Evolutionary conservation across 2,113 vertebrate species (phyloP).

Genomic region (Colinus virginianus): DNA sequence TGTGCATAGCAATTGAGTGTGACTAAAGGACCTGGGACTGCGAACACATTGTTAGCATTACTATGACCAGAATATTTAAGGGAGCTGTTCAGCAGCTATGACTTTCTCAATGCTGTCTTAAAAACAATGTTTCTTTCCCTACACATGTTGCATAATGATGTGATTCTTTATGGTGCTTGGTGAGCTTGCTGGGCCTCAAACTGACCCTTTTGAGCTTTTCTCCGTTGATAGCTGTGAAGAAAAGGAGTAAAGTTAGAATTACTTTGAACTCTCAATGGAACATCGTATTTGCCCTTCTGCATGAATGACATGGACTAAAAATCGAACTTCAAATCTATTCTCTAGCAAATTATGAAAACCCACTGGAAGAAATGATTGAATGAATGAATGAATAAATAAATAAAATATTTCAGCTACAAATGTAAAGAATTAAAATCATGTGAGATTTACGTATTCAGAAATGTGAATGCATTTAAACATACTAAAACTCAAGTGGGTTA

Average conservation of each 20-base stretch:
- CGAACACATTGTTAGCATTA: neutral
- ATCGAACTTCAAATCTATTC: neutral
- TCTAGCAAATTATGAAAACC: neutral
- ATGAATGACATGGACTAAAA: conserved; percentile 4
- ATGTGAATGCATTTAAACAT: conserved; percentile 29
- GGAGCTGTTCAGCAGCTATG: accelerated
- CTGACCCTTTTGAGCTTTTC: neutral
- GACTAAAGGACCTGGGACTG: neutral
- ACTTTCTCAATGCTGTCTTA: neutral
- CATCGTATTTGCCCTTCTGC: neutral
- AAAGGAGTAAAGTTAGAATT: conserved; percentile 4
- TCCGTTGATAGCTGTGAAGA: conserved; percentile 1
- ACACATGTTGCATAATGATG: neutral
- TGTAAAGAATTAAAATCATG: conserved; percentile 42
- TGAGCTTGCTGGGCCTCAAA: neutral
- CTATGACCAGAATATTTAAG: neutral
- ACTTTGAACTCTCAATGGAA: neutral
- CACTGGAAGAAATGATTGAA: conserved; percentile 35
- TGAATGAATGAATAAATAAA: neutral
- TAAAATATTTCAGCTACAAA: conserved; percentile 28
- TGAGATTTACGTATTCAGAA: conserved; percentile 45
- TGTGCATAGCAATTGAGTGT: neutral
- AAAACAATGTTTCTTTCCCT: neutral
- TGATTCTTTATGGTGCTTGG: neutral
- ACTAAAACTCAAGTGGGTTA: conserved; percentile 61